A percentile compares a stretch with the other conserved stretches of the same genome.
phyloP scores from a whole-genome alignment of 2,797 vertebrate species.

The Selene dorsalis region DNA sequence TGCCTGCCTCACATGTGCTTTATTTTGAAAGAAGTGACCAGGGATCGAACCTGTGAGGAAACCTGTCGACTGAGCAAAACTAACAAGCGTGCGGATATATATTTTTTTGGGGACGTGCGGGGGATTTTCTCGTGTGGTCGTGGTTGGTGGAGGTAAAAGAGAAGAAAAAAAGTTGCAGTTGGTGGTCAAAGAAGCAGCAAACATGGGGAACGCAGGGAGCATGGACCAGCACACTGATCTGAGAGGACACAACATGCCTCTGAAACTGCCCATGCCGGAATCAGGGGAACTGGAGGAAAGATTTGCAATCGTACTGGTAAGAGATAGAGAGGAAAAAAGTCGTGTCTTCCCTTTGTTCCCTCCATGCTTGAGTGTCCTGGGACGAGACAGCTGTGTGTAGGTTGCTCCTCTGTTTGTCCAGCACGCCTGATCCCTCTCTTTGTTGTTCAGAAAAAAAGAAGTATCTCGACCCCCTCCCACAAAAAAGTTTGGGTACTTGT shows the following conservation, averaged over 20 bases:
- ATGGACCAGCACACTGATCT: constrained; percentile 93
- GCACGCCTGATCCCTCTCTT: constrained; percentile 60
- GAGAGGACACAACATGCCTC: constrained; percentile 91
- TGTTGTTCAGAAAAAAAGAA: constrained; percentile 52
- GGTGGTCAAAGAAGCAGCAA: constrained; percentile 71
- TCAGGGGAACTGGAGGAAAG: constrained; percentile 95
- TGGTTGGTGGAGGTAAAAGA: neutral
- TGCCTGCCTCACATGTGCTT: constrained; percentile 71
- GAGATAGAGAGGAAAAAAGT: constrained; percentile 50
- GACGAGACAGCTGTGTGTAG: constrained; percentile 76
- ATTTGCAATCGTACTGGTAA: constrained; percentile 95
- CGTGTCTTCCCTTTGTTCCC: constrained; percentile 65
- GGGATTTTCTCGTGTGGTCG: constrained; percentile 50
- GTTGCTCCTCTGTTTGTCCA: constrained; percentile 62
- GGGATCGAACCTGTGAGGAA: constrained; percentile 40
- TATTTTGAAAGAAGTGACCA: constrained; percentile 66
- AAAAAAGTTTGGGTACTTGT: neutral
- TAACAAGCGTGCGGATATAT: constrained; percentile 39
- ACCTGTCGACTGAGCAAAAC: constrained; percentile 2
- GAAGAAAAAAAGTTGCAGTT: constrained; percentile 44
- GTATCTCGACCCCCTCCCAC: neutral
- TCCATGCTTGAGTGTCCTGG: constrained; percentile 63
- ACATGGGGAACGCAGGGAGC: constrained; percentile 97
- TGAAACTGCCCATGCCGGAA: constrained; percentile 97
- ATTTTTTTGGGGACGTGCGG: constrained; percentile 3